Base-by-base conservation (phyloP, 2,888 invertebrate species). In the Sthenelais limicola region DNA sequence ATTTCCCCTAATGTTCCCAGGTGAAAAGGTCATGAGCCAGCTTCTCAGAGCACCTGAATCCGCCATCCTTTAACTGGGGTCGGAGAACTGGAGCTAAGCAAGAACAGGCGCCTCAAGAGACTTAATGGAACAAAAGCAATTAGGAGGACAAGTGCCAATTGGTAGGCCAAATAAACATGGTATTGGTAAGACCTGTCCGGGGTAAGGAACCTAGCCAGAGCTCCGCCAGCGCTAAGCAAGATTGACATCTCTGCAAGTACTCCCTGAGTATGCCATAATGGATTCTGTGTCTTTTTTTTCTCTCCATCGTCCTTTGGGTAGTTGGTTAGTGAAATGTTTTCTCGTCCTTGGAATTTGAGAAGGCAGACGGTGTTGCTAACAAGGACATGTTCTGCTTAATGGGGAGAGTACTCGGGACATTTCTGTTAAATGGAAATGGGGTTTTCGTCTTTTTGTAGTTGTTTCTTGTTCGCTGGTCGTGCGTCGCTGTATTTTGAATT, bases 141-240 rank as follows among this genome's bases (percentile, higher is more conserved):
- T 56, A 56, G 56, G n/a, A 33, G 30, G 28, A 56, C 56, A 56
- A 56, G 56, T 56, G 32, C 56, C 56, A 56, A 56, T 56, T 56
- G 56, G 56, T 33, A 18, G 56, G 21, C n/a, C 32, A 56, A 56
- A 56, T 56, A 56, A 56, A 56, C 56, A 56, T 32, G 56, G 12
- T 15, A 18, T 7, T n/a, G 21, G 18, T n/a, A 15, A 18, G 32
- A 56, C 32, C 33, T 32, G 32, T 33, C 21, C 33, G 56, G 30
- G 32, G 24, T 32, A 18, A 28, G 33, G 56, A 56, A 56, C 33
- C 30, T 56, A 33, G 56, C 33, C 56, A 56, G 56, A 56, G 33
- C 32, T 56, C 56, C 33, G 56, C 49, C 30, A 33, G 18, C 56
- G 21, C 32, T 56, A 56, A 56, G 56, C 33, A 33, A 56, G 56